Evolutionary conservation across 2,888 invertebrate genomes (phyloP), one percentile per base, ranked within the genome.

Genomic region (Phaonia tiefii): DNA sequence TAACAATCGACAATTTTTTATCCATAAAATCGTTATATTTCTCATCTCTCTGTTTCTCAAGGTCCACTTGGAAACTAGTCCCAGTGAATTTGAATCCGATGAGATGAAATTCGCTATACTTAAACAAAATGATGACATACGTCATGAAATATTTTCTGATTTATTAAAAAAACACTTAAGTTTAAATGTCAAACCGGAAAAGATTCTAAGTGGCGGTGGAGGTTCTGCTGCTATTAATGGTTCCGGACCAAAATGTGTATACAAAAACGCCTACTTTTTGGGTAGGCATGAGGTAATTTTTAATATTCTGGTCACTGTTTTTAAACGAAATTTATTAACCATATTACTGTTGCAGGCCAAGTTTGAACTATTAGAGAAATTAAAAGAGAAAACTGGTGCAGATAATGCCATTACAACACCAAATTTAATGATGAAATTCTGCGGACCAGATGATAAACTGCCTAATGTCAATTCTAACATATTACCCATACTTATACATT

Each of bases 1-100:
- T n/a, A n/a, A n/a, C n/a, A n/a, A n/a, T n/a, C n/a, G n/a, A n/a
- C 46, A 31, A 13, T 78, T 71, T 44, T 60, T 20, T 69, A 37
- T 26, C 31, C 31, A 31, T n/a, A n/a, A n/a, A n/a, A n/a, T n/a
- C 44, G 25, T 49, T 69, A 20, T 39, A 5, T 58, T n/a, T n/a
- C n/a, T n/a, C n/a, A n/a, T n/a, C 51, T 65, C 22, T 73, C 13
- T 70, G 75, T 69, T 79, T 75, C 79, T 88, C 7, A 89, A 96
- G 94, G 95, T 97, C 58, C 96, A 96, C 88, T 91, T 97, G 85
- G 97, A 97, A 91, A 93, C 95, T 0, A 95, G 95, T 89, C 96
- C 96, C 0, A 91, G 90, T 63, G 92, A 94, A 85, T 94, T 93
- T 86, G 93, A 93, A 85, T 91, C 92, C 37, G 94, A 94, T 83